These are phyloP conservation scores for Ovibos moschatus DNA, from an alignment of 2,113 vertebrate species.

Conservation along the genomic window DNA sequence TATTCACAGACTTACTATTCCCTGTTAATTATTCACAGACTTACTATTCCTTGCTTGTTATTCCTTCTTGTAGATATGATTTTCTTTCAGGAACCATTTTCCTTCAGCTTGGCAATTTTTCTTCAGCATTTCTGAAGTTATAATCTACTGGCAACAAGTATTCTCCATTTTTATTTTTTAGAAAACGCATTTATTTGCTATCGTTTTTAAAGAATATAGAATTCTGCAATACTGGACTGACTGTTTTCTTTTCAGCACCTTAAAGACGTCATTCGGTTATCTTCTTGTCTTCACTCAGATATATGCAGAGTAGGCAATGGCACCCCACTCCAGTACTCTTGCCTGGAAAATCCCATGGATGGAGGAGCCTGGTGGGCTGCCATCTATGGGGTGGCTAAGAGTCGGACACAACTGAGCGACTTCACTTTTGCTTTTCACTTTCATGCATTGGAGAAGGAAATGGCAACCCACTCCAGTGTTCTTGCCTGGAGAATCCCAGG, in stretches of 20 bases:
- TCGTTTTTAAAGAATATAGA: background rate
- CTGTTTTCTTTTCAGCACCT: background rate
- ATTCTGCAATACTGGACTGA: background rate
- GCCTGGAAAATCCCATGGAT: too few relatives aligned
- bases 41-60: background rate
- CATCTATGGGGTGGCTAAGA: too few relatives aligned
- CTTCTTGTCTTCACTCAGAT: background rate
- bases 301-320: too few relatives aligned
- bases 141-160: background rate
- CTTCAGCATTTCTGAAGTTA: background rate
- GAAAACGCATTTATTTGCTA: background rate
- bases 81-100: background rate
- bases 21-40: background rate
- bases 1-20: background rate
- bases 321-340: too few relatives aligned
- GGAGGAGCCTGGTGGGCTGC: too few relatives aligned
- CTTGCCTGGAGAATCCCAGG: too few relatives aligned
- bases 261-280: background rate
- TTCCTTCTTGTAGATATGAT: background rate
- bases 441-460: background rate
- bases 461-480: background rate
- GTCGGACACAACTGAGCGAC: too few relatives aligned
- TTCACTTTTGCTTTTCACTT: too few relatives aligned
- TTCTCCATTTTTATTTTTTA: background rate
- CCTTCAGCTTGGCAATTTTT: background rate